Evolutionary conservation across 2,797 vertebrate species (phyloP), one percentile per base, ranked within the genome.

Genomic region (Cossypha heuglini): DNA sequence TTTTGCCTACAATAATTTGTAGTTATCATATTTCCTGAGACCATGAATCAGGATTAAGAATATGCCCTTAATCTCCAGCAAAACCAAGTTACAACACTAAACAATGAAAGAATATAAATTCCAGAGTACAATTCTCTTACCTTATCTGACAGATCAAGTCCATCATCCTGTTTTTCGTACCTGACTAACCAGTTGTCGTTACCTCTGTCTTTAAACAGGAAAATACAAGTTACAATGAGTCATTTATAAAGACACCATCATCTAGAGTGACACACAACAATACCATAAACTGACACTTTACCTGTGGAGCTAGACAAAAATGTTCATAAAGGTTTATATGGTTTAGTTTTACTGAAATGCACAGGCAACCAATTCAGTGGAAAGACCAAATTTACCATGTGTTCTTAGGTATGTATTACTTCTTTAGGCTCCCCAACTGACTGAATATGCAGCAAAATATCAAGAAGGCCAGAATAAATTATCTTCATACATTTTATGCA

Each of bases 161-260:
- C 91, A 84, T 97, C 97, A 77, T 98, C 98, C 79, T 98, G 97
- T 69, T 99, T 99, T 97, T 99, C 99, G 58, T 99, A 99, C 97
- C 98, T 99, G 97, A 99, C 98, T 96, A 99, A 97, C 99, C 99
- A 99, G 98, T 99, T 99, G 96, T 99, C 99, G 6, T 99, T 99
- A 69, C 99, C 99, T 94, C 99, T 98, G 97, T 99, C 99, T 99
- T 98, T 94, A 91, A 94, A 92, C 64, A 85, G 43, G 92, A 95
- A 81, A 78, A 87, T 28, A 18, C 33, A 94, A 55, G 62, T 81
- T 80, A 94, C n/a, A 69, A 75, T 2, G 55, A 0, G 21, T 59
- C 8, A 85, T 33, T 95, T 74, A 96, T 25, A 84, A 38, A 81
- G 31, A 81, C 52, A 40, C 17, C 13, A 62, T 40, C 29, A 66